A percentile compares a stretch with the other conserved stretches of the same genome.
phyloP scores from a whole-genome alignment of 2,113 vertebrate species.

The rat (Rattus norvegicus) region GRCr8 NC_086032.1:35679501-35680000 shows the following conservation, averaged over 20 bases:
- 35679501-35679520: no score
- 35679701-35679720: not conserved
- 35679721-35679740: not conserved
- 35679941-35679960: not conserved
- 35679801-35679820: not conserved
- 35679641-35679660: not conserved
- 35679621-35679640: not conserved
- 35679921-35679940: not conserved
- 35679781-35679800: not conserved
- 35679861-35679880: not conserved
- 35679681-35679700: not conserved
- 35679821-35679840: not conserved
- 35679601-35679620: not conserved
- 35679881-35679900: not conserved
- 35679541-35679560: no score
- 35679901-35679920: not conserved
- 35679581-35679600: not conserved
- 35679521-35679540: not conserved
- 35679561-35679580: not conserved
- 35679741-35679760: not conserved
- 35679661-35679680: not conserved
- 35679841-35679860: not conserved
- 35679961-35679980: not conserved
- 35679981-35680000: not conserved
- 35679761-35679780: not conserved